These are phyloP conservation scores for Vanessa atalanta DNA, from an alignment of 1,140 invertebrate genomes.

Conservation along the genomic window DNA sequence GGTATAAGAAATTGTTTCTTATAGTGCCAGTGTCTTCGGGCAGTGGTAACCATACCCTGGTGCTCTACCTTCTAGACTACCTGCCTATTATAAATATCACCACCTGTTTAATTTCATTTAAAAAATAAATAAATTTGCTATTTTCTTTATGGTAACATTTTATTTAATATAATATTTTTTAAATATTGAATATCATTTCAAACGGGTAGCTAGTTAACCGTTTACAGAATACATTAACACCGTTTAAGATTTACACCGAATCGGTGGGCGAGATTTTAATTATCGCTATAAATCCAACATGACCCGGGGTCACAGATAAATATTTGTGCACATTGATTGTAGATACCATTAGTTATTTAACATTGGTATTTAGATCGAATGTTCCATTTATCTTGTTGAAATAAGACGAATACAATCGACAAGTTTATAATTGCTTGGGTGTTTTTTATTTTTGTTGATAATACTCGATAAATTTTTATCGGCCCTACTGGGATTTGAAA, in stretches of 20 bases:
- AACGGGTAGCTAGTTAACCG: constrained; percentile 14
- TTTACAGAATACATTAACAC: constrained; percentile 37
- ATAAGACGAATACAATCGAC: neutral
- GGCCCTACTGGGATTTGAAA: too few relatives aligned
- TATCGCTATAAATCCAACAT: constrained; percentile 45
- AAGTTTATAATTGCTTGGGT: neutral
- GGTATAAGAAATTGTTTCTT: too few relatives aligned
- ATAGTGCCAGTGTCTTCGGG: too few relatives aligned
- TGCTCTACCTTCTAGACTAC: too few relatives aligned
- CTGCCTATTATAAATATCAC: too few relatives aligned
- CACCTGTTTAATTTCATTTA: too few relatives aligned
- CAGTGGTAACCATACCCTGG: too few relatives aligned
- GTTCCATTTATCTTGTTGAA: constrained; percentile 4
- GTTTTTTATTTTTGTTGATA: too few relatives aligned
- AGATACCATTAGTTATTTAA: constrained; percentile 34
- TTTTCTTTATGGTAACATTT: too few relatives aligned
- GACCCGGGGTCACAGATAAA: constrained; percentile 48
- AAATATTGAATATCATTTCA: neutral
- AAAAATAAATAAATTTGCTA: too few relatives aligned
- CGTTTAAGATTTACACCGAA: constrained; percentile 33
- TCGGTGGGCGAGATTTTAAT: constrained; percentile 42
- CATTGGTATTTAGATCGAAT: constrained; percentile 6
- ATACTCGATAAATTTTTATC: too few relatives aligned
- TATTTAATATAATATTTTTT: neutral
- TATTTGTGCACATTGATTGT: constrained; percentile 48